Percentiles rank a stretch among this genome's conserved stretches.
Conservation (phyloP, 2,888 invertebrate species). For the Osmoderma eremita region DNA sequence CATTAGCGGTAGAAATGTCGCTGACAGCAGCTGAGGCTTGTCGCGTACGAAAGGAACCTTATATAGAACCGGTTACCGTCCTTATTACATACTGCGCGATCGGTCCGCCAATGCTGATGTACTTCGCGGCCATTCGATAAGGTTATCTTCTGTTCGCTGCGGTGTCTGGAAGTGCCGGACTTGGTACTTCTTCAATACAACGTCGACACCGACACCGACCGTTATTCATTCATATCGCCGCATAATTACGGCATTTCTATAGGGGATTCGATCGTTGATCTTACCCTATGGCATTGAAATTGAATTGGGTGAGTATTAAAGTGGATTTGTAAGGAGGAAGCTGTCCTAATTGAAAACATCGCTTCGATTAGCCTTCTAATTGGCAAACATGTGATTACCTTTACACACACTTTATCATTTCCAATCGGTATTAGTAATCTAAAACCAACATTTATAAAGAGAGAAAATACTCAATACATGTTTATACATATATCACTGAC, state of each 20-base stretch:
- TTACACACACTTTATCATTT: too few species aligned
- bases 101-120: constrained; percentile 57
- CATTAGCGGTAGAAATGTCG: constrained; percentile 65
- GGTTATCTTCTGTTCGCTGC: constrained; percentile 53
- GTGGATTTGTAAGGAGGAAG: too few species aligned
- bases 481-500: too few species aligned
- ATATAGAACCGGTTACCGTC: constrained; percentile 63
- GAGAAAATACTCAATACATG: too few species aligned
- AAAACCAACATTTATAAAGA: too few species aligned
- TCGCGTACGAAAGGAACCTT: constrained; percentile 58
- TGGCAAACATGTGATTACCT: too few species aligned
- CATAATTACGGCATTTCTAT: constrained; percentile 31
- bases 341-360: too few species aligned
- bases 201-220: constrained; percentile 19
- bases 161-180: constrained; percentile 41
- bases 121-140: constrained; percentile 62
- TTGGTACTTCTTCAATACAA: constrained; percentile 29
- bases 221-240: constrained; percentile 35
- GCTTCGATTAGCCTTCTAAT: too few species aligned
- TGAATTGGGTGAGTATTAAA: too few species aligned
- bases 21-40: constrained; percentile 62
- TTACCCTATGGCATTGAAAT: too few species aligned
- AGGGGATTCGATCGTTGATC: too few species aligned
- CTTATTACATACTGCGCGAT: constrained; percentile 52
- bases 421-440: too few species aligned